phyloP scores from a whole-genome alignment of 2,113 vertebrate genomes.

The Spermophilus dauricus region DNA sequence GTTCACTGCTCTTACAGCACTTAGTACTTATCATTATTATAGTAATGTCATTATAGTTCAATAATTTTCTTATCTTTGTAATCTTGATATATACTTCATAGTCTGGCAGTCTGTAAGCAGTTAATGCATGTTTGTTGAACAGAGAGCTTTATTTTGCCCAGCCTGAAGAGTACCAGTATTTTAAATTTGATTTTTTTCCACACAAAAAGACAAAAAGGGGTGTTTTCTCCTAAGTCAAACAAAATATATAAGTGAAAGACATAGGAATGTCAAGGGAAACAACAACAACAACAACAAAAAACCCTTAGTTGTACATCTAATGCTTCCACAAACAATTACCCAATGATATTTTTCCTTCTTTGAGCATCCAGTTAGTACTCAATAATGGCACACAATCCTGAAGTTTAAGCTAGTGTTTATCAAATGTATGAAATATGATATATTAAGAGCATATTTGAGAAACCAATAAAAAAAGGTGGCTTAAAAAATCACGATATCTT shows the following conservation, averaged over 20 bases:
- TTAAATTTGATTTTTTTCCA: constrained; percentile 49
- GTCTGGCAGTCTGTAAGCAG: background rate
- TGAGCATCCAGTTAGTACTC: background rate
- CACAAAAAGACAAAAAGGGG: background rate
- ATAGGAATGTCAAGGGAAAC: background rate
- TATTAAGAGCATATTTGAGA: too few relatives aligned
- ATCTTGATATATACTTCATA: background rate
- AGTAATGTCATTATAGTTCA: constrained; percentile 32
- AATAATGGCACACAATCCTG: background rate
- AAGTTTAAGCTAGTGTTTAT: background rate
- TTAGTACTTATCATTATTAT: background rate
- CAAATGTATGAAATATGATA: background rate
- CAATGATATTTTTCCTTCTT: background rate
- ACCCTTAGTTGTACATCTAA: background rate
- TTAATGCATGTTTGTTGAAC: constrained; percentile 2
- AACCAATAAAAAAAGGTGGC: too few relatives aligned
- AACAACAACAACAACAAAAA: background rate
- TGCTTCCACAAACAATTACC: background rate
- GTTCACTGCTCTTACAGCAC: background rate
- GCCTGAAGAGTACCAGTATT: background rate
- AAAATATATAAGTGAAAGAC: background rate
- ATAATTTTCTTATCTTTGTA: background rate
- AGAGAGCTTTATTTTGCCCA: constrained; percentile 9
- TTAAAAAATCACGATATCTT: too few relatives aligned
- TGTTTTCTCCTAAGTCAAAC: background rate